These are phyloP conservation scores for Salticus scenicus DNA, from an alignment of 2,888 invertebrate species.

Conservation along the genomic window DNA sequence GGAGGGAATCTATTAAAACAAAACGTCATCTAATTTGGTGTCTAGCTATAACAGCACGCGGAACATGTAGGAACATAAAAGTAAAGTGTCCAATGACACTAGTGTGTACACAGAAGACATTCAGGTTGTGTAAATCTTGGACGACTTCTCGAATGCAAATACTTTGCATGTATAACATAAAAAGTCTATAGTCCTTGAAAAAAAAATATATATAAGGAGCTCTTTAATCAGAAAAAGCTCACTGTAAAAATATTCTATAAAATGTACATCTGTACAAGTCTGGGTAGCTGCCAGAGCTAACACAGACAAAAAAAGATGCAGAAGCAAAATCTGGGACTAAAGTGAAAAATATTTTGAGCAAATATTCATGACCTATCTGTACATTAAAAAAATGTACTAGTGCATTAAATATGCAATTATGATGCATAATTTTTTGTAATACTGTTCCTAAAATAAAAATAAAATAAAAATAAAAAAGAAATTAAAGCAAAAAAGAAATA, in stretches of 20 bases:
- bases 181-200: slow-evolving; percentile 46
- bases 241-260: slow-evolving; percentile 61
- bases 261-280: slow-evolving; percentile 53
- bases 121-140: neutral
- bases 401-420: neutral
- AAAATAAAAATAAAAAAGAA: neutral
- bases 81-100: slow-evolving; percentile 30
- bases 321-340: slow-evolving; percentile 13
- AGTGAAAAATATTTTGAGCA: slow-evolving; percentile 8
- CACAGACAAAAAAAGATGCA: slow-evolving; percentile 7
- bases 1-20: slow-evolving; percentile 35
- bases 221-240: neutral
- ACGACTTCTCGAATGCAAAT: slow-evolving; percentile 4
- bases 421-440: neutral
- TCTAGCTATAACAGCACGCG: slow-evolving; percentile 24
- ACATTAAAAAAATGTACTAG: neutral
- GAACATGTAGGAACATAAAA: slow-evolving; percentile 35
- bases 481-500: neutral
- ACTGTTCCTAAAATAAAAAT: neutral
- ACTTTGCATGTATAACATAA: slow-evolving; percentile 22
- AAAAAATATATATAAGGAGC: slow-evolving; percentile 43
- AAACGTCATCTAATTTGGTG: neutral
- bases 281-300: slow-evolving; percentile 56
- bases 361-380: slow-evolving; percentile 38
- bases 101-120: slow-evolving; percentile 62